Evolutionary conservation across 1,140 invertebrate genomes (phyloP), one percentile per base, ranked within the genome.

Genomic region (Dendrolimus punctatus): DNA sequence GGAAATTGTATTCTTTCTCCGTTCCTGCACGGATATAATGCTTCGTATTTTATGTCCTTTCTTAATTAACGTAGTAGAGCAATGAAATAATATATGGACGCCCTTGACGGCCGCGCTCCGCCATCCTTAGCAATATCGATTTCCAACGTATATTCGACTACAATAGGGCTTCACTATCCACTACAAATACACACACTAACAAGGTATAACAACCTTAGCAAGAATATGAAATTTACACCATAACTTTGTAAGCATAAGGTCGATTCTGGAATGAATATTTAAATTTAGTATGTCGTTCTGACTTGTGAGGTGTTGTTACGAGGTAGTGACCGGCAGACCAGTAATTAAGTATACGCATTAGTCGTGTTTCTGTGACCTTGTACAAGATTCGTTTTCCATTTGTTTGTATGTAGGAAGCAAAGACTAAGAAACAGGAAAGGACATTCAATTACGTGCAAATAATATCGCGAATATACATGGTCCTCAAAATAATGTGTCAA

Each of bases 101-200:
- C 66, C 78, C 78, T 81, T 81, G 78, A 72, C 43, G 43, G 60
- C 59, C 54, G 60, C 68, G 64, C 78, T 77, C 73, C 75, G 75
- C 71, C 71, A 74, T 75, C 76, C 23, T 23, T 23, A 23, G 71
- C 71, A 73, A 63, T 80, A 82, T 82, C 75, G 79, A 82, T 80
- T 76, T 76, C 70, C 70, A 65, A 77, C 68, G 64, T 71, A 77
- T 67, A 72, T 76, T 71, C 62, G 60, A 67, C 68, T 61, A 73
- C 71, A 72, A 66, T 78, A 79, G 58, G 77, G 79, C 76, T 80
- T 82, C 77, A 59, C 60, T 62, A 51, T 58, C 67, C 60, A 66
- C 60, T 45, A 9, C 50, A 41, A 51, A n/a, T 23, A 23, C 3
- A 23, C 23, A 23, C 23, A 23, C 3, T 23, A 23, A 23, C 23